Conservation (phyloP, 2,797 vertebrate genomes). For the Amazona finschi region DNA sequence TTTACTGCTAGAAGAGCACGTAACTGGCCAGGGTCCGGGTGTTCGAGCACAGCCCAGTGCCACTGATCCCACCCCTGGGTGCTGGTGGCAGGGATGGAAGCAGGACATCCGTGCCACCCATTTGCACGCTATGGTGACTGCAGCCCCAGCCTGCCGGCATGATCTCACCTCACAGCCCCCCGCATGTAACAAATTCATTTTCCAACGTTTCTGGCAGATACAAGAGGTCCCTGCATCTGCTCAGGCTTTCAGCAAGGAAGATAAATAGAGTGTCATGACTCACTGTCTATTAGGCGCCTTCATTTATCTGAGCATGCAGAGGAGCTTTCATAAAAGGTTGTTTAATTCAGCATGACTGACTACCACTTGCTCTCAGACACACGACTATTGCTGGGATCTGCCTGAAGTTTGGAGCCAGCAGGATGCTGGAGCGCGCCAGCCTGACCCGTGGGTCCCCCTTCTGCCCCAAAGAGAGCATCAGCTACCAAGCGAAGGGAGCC, state of each 20-base stretch:
- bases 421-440: neutral
- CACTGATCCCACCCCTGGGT: rapidly evolving
- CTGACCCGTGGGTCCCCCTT: neutral
- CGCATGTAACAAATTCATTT: neutral
- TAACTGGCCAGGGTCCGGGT: neutral
- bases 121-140: rapidly evolving
- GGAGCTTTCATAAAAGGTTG: neutral
- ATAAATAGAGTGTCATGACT: conserved; percentile 7
- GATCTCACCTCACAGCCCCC: neutral
- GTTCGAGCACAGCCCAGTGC: neutral
- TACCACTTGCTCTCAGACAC: neutral
- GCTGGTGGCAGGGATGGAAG: neutral
- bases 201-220: neutral
- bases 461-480: neutral
- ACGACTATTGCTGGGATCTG: neutral
- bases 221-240: conserved; percentile 11
- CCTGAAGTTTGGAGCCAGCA: neutral
- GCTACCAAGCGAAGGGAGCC: rapidly evolving
- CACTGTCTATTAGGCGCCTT: neutral
- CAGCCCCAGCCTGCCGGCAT: neutral
- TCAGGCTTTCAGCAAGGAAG: conserved; percentile 14
- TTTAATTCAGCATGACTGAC: neutral
- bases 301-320: neutral
- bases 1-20: neutral
- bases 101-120: neutral